Evolutionary conservation across 1,140 invertebrate species (phyloP), one percentile per base, ranked within the genome.

Genomic region (Cherax destructor): DNA sequence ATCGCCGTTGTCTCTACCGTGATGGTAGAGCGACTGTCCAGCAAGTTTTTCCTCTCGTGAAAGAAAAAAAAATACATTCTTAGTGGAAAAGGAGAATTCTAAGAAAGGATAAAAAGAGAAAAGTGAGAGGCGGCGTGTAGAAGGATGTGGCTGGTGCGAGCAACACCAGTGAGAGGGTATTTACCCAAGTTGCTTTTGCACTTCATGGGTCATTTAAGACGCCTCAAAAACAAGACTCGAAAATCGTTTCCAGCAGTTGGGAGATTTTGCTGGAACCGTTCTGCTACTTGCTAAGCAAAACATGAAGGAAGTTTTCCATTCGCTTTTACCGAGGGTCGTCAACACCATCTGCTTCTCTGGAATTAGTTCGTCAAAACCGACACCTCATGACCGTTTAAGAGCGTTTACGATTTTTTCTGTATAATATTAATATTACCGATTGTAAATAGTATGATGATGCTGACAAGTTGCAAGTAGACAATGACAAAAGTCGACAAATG

Each of bases 221-320:
- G 30, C 84, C 72, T 86, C 84, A 77, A 86, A 86, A 86, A 86
- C 47, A 72, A 21, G 74, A 86, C 69, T 41, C 47, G 47, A 59
- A 86, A 86, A 86, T 86, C 84, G 84, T 86, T 86, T 52, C 47
- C 72, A 61, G 50, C 69, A 77, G 84, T 76, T 86, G 72, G 21
- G 56, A 77, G 84, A 86, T 86, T 86, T 86, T 86, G 21, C 72
- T 9, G 61, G 10, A 16, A 65, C 61, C 11, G 18, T 21, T 65
- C 61, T 13, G 18, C 69, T 30, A 24, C 69, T 74, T 30, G n/a
- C 24, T 74, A 24, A 74, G 69, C n/a, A 74, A 74, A 74, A 74
- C 69, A 24, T 74, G 3, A 74, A 30, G n/a, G 7, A 30, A 30
- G 69, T 74, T 74, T 74, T 74, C 69, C 61, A 65, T 65, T 65